These are phyloP conservation scores for Acipenser transmontanus DNA, from an alignment of 2,797 vertebrate species.

Conservation along the genomic window DNA sequence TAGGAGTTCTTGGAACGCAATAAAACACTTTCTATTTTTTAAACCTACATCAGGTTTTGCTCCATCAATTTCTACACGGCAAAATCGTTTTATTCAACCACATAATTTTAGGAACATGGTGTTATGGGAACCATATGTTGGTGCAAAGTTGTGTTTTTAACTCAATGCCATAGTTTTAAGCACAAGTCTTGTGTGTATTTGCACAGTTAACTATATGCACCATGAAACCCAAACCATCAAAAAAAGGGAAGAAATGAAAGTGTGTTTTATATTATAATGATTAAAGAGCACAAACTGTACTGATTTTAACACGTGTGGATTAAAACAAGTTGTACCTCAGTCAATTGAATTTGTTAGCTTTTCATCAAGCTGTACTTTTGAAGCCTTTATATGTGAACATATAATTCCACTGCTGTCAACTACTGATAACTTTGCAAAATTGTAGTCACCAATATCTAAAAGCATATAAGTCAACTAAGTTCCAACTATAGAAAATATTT, in stretches of 20 bases:
- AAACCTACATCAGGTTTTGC: constrained; percentile 14
- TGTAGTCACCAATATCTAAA: no score
- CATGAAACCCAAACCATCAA: constrained; percentile 1
- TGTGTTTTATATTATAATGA: neutral
- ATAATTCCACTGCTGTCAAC: no score
- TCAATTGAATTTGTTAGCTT: no score
- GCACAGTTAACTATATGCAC: constrained; percentile 15
- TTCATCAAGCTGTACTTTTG: no score
- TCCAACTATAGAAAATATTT: no score
- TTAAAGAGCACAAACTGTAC: neutral
- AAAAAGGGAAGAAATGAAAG: neutral
- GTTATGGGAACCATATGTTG: constrained; percentile 42
- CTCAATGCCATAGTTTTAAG: constrained; percentile 26
- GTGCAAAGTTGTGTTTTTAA: constrained; percentile 36
- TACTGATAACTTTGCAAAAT: no score
- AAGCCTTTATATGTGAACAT: no score
- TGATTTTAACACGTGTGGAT: no score
- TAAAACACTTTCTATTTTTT: constrained; percentile 6
- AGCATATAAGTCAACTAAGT: no score
- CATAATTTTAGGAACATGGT: constrained; percentile 31
- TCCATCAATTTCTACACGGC: constrained; percentile 30
- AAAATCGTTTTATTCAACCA: constrained; percentile 35
- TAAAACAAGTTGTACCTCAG: no score
- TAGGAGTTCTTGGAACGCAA: neutral
- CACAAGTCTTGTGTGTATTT: constrained; percentile 28